Conservation (phyloP, 2,113 vertebrate species). For the Gymnarchus niloticus region DNA sequence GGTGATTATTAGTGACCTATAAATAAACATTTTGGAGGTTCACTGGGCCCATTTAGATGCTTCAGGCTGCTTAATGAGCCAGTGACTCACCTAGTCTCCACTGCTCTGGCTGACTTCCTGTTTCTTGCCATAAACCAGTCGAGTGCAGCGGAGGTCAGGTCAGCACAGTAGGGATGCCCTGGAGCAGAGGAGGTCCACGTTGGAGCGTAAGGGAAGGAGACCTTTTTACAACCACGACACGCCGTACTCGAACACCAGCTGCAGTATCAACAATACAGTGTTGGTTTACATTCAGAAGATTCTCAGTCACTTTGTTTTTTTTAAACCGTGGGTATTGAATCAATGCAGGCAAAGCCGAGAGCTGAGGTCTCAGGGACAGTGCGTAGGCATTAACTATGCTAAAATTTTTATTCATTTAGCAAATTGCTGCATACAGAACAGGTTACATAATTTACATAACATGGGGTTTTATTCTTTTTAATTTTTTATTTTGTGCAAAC, state of each 20-base stretch:
- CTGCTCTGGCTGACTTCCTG: neutral
- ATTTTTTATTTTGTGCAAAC: neutral
- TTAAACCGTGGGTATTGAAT: neutral
- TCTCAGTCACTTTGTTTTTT: neutral
- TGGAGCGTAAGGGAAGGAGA: neutral
- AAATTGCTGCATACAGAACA: neutral
- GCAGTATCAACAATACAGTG: neutral
- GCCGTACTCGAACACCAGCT: neutral
- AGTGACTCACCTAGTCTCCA: neutral
- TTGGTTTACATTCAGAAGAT: neutral
- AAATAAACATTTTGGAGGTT: neutral
- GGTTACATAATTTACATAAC: neutral
- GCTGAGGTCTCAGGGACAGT: neutral
- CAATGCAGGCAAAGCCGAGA: neutral
- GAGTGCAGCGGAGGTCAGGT: neutral
- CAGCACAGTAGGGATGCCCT: neutral
- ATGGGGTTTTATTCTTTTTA: neutral
- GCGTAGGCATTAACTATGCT: neutral
- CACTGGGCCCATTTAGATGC: neutral
- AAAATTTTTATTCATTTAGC: neutral
- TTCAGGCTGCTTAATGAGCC: slow-evolving; percentile 1
- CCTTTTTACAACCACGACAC: neutral
- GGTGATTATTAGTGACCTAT: slow-evolving; percentile 1
- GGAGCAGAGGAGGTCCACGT: neutral
- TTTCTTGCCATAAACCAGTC: neutral